phyloP scores from a whole-genome alignment of 2,113 vertebrate genomes.

The Emydura subglobosa region DNA sequence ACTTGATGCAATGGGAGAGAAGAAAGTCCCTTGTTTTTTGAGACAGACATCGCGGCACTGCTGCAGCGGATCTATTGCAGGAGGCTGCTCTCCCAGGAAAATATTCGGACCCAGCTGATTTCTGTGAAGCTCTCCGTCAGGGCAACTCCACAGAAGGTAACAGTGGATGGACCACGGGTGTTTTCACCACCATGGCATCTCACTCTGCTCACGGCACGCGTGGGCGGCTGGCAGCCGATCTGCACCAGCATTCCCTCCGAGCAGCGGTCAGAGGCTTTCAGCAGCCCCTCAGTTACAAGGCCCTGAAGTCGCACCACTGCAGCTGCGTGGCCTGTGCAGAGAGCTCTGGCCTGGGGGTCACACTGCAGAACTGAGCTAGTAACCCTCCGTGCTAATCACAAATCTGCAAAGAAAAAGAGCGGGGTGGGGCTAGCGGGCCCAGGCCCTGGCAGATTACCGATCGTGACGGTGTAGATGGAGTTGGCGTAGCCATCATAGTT shows the following conservation, averaged over 20 bases:
- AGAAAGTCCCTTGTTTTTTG: too few relatives aligned
- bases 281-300: neutral
- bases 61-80: too few relatives aligned
- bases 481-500: constrained; percentile 98
- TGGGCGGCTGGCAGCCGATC: too few relatives aligned
- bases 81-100: too few relatives aligned
- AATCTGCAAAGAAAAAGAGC: too few relatives aligned
- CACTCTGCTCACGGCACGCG: too few relatives aligned
- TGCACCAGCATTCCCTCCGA: neutral
- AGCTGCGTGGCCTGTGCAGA: neutral
- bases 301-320: neutral
- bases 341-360: neutral
- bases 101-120: neutral
- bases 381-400: neutral
- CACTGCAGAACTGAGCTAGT: neutral
- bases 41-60: too few relatives aligned
- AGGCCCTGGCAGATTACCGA: constrained; percentile 80
- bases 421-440: accelerated
- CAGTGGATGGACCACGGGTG: neutral
- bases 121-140: neutral
- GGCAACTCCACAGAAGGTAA: neutral
- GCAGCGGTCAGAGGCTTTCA: too few relatives aligned
- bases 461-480: constrained; percentile 98
- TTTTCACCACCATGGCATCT: neutral
- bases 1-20: too few relatives aligned